Evolutionary conservation across 30 jellyfish, hydroid and myxozoan species (phyloP), one percentile per base, ranked within the genome.

Genomic region (Kudoa iwatai): DNA sequence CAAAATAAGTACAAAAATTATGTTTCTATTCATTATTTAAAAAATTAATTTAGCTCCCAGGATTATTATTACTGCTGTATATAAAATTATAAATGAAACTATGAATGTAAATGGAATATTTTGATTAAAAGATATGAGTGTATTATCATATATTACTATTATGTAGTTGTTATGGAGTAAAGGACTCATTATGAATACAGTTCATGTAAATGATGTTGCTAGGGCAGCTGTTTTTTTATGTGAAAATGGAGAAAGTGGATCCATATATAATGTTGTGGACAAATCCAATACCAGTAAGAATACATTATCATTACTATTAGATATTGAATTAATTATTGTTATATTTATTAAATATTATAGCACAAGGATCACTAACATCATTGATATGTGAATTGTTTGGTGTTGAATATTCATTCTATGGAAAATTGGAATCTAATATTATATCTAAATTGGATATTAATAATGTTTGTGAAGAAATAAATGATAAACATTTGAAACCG

Each of bases 401-500:
- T n/a, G 58, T 66, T 2, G 54, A 58, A 23, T 66, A 66, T 47
- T 84, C 57, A 25, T 66, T 66, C 44, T 61, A 54, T 16, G 89
- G 89, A 12, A 42, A 84, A 14, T 58, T 66, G 21, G 44, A 57
- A 24, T 66, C 89, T 9, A 66, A 66, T 39, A 59, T 66, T 79
- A 84, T 19, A 0, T 20, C 42, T 25, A 1, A 42, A 63, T 20
- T 53, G 22, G 58, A 66, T 45, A 66, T 66, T 84, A 21, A 50
- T 17, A 57, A 50, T 24, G 63, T 54, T 6, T 85, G 58, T 2
- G 83, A 60, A 30, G 91, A 69, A 19, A 58, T 84, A 15, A 69
- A 69, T 31, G 91, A 69, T 20, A 69, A 59, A 40, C 91, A 69
- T 42, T 41, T 69, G 45, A 54, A 67, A 1, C 86, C 86, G 15